Percentiles rank a stretch among this genome's conserved stretches.
Evolutionary conservation across 2,113 vertebrate species (phyloP).

Genomic region (Condylura cristata): DNA sequence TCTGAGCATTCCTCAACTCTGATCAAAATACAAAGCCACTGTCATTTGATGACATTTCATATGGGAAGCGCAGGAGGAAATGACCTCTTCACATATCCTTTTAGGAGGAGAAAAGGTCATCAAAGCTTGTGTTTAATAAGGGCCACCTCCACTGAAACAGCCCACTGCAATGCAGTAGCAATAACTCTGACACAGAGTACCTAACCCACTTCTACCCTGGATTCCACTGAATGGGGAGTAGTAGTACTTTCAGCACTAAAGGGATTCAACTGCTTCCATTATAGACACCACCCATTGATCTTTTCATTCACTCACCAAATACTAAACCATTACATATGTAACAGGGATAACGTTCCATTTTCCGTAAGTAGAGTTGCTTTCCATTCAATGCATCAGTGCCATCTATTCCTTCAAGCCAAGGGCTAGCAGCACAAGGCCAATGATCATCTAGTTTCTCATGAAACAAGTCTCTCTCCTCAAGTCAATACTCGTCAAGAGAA

Average conservation of each 20-base stretch:
- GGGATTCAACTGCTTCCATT: neutral
- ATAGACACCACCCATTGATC: neutral
- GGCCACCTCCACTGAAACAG: neutral
- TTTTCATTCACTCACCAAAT: neutral
- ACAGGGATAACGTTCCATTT: neutral
- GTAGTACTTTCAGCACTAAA: neutral
- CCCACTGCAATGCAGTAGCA: neutral
- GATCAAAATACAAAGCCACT: conserved; percentile 6
- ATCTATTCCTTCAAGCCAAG: neutral
- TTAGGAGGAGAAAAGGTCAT: neutral
- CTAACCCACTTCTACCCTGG: neutral
- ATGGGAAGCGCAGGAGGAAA: neutral
- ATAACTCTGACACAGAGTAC: neutral
- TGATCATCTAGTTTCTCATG: neutral
- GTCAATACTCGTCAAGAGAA: neutral
- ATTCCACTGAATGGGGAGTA: neutral
- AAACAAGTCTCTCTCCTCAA: neutral
- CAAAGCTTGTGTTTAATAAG: neutral
- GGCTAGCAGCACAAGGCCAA: neutral
- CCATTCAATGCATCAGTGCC: neutral
- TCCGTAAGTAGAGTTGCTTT: neutral
- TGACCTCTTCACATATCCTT: neutral
- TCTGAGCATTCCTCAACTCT: neutral
- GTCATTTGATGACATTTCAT: neutral
- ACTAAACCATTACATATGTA: neutral